Conservation (phyloP, 2,797 vertebrate species). For the Momotus momota region DNA sequence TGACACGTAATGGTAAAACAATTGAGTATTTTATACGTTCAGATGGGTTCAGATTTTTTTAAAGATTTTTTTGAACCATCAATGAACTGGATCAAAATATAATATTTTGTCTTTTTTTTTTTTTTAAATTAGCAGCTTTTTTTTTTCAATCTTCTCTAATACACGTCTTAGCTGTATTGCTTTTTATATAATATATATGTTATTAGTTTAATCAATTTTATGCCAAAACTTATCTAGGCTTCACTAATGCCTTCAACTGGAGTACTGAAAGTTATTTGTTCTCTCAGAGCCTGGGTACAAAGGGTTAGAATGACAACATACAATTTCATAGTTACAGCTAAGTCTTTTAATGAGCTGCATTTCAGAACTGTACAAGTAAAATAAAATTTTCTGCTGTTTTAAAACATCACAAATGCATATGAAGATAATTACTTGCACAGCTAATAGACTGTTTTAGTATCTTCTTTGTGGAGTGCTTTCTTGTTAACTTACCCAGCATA, state of each 20-base stretch:
- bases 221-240: background rate
- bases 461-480: background rate
- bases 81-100: background rate
- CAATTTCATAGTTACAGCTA: background rate
- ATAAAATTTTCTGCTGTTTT: conserved; percentile 12
- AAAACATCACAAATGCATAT: background rate
- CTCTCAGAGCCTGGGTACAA: background rate
- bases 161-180: background rate
- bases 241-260: background rate
- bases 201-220: conserved; percentile 2
- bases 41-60: background rate
- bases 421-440: conserved; percentile 6
- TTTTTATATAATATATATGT: background rate
- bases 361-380: background rate
- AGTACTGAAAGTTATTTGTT: background rate
- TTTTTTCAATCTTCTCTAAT: background rate
- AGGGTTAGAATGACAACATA: background rate
- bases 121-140: background rate
- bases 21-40: background rate
- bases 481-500: background rate
- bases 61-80: background rate
- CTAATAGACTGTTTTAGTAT: background rate
- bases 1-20: background rate
- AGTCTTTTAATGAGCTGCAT: background rate
- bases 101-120: background rate